A percentile compares a stretch with the other conserved stretches of the same genome.
phyloP scores from a whole-genome alignment of 2,888 invertebrate genomes.

The Xestia sexstrigata region DNA sequence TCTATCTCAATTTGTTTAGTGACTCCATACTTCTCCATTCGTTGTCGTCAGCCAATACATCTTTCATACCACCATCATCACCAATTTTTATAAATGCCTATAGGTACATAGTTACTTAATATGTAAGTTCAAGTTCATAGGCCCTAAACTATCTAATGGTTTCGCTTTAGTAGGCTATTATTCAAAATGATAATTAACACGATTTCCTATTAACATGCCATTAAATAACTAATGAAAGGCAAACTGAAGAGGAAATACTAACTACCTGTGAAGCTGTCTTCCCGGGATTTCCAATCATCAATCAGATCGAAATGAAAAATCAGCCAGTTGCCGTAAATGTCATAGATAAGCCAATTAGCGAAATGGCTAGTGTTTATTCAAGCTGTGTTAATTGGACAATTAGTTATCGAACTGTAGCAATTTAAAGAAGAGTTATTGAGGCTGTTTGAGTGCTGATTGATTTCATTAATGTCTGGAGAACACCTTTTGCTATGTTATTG shows the following conservation, averaged over 20 bases:
- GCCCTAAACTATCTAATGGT: not conserved
- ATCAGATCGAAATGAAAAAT: conserved; percentile 22
- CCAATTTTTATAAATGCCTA: no score
- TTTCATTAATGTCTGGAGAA: conserved; percentile 3
- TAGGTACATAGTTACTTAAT: no score
- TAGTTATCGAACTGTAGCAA: conserved; percentile 30
- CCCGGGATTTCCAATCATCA: not conserved
- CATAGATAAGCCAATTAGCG: conserved; percentile 32
- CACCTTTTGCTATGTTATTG: not conserved
- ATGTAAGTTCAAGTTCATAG: not conserved
- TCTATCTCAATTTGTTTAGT: no score
- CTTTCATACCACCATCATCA: no score
- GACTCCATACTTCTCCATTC: no score
- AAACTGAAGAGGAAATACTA: conserved; percentile 2
- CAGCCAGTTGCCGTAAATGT: conserved; percentile 12
- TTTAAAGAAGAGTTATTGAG: conserved; percentile 19
- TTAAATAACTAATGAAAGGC: not conserved
- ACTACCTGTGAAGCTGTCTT: not conserved
- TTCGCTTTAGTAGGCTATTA: not conserved
- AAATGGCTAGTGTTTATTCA: conserved; percentile 25
- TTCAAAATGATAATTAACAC: not conserved
- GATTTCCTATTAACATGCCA: not conserved
- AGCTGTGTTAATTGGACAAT: conserved; percentile 20
- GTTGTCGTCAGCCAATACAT: no score
- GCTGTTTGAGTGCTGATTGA: conserved; percentile 9